Evolutionary conservation across 2,888 invertebrate species (phyloP).

Genomic region (Tachina fera): DNA sequence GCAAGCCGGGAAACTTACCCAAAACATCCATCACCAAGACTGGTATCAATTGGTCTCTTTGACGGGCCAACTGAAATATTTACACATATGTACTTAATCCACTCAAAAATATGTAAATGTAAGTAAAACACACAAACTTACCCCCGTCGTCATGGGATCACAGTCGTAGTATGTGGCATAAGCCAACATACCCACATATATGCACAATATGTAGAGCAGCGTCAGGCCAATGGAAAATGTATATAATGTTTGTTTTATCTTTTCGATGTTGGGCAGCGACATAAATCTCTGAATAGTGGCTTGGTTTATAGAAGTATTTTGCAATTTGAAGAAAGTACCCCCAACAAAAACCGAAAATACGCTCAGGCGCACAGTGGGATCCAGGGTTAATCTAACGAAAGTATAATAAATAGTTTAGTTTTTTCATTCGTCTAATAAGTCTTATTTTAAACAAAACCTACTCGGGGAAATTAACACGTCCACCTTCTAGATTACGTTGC

Average conservation of each 20-base stretch:
- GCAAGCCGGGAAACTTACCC: constrained; percentile 89
- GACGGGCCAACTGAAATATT: constrained; percentile 86
- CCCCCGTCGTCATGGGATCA: constrained; percentile 90
- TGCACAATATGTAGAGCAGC: constrained; percentile 85
- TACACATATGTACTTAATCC: too few relatives aligned
- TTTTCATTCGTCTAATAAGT: too few relatives aligned
- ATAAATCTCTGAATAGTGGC: constrained; percentile 93
- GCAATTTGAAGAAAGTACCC: constrained; percentile 89
- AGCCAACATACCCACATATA: constrained; percentile 89
- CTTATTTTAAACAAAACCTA: too few relatives aligned
- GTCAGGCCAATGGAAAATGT: constrained; percentile 87
- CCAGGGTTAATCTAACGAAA: constrained; percentile 87
- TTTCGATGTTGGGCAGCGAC: constrained; percentile 87
- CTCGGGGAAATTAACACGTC: constrained; percentile 88
- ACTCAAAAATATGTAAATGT: neutral
- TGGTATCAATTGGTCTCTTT: constrained; percentile 92
- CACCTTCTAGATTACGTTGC: constrained; percentile 87
- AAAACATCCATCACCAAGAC: constrained; percentile 92
- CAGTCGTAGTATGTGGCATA: constrained; percentile 90
- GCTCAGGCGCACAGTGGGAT: constrained; percentile 92
- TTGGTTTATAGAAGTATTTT: constrained; percentile 90
- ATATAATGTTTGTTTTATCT: constrained; percentile 88
- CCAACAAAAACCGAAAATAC: constrained; percentile 90
- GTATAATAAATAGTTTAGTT: neutral
- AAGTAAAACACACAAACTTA: constrained; percentile 76